These are phyloP conservation scores for Calidris pygmaea DNA, from an alignment of 2,113 vertebrate genomes.

Conservation along the genomic window DNA sequence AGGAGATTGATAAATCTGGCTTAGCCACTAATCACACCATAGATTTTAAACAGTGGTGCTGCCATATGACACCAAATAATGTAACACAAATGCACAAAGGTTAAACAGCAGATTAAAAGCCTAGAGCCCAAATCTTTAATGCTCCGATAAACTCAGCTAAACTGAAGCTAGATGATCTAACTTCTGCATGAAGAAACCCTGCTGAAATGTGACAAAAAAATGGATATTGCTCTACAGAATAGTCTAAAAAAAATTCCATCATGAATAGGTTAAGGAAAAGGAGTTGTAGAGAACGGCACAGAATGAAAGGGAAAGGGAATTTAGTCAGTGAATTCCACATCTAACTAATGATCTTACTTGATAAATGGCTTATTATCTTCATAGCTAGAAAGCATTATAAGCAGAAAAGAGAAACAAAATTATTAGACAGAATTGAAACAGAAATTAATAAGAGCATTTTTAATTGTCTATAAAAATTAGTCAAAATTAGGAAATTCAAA, in stretches of 20 bases:
- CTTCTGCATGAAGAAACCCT: slow-evolving; percentile 69
- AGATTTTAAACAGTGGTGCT: slow-evolving; percentile 65
- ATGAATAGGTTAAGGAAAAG: slow-evolving; percentile 79
- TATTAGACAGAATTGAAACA: slow-evolving; percentile 88
- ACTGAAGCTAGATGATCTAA: slow-evolving; percentile 71
- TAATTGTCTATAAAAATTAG: slow-evolving; percentile 79
- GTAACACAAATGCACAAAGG: slow-evolving; percentile 71
- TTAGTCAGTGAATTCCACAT: slow-evolving; percentile 85
- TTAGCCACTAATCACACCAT: slow-evolving; percentile 65
- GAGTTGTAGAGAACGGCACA: slow-evolving; percentile 74
- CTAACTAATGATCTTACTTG: slow-evolving; percentile 99
- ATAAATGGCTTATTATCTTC: slow-evolving; percentile 99
- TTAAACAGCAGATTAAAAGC: slow-evolving; percentile 79
- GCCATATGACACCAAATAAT: slow-evolving; percentile 68
- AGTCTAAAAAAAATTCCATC: slow-evolving; percentile 73
- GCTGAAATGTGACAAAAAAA: slow-evolving; percentile 78
- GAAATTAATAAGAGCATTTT: slow-evolving; percentile 87
- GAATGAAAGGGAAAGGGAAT: slow-evolving; percentile 76
- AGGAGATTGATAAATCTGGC: slow-evolving; percentile 64
- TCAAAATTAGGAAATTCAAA: slow-evolving; percentile 81
- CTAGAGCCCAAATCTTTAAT: slow-evolving; percentile 67
- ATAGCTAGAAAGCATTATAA: slow-evolving; percentile 99
- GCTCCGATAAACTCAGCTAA: slow-evolving; percentile 71
- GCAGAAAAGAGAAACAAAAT: slow-evolving; percentile 98
- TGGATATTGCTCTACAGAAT: slow-evolving; percentile 72